Evolutionary conservation across 2,113 vertebrate species (phyloP).

Genomic region (Danionella cerebrum): DNA sequence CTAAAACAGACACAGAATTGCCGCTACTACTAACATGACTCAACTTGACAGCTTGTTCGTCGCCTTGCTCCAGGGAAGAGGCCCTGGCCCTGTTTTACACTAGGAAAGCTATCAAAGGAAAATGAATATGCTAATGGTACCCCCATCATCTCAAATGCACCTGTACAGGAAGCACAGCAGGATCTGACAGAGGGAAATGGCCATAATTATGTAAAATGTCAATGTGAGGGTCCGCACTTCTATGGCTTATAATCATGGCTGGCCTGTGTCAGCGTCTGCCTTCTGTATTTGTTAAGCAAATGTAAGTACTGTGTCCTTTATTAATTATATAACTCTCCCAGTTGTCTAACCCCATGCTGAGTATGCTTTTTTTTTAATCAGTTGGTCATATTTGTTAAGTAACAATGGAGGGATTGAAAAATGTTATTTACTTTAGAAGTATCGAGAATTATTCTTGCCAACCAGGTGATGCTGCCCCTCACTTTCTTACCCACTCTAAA

Average conservation of each 20-base stretch:
- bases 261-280: background rate
- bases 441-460: too few relatives aligned
- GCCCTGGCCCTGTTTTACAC: conserved; percentile 10
- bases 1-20: background rate
- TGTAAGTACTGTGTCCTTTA: background rate
- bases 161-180: conserved; percentile 11
- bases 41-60: conserved; percentile 12
- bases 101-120: background rate
- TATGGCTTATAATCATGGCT: conserved; percentile 17
- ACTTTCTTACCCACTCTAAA: too few relatives aligned
- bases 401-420: too few relatives aligned
- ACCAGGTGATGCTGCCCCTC: too few relatives aligned
- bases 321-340: conserved; percentile 7
- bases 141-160: conserved; percentile 9
- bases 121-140: conserved; percentile 34
- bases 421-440: too few relatives aligned
- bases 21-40: conserved; percentile 11
- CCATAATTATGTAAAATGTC: conserved; percentile 25
- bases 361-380: background rate
- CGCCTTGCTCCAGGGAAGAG: background rate
- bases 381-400: too few relatives aligned
- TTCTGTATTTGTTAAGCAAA: background rate
- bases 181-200: conserved; percentile 27
- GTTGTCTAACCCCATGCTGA: conserved; percentile 1
- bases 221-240: conserved; percentile 6